Evolutionary conservation across 2,113 vertebrate genomes (phyloP).

Genomic region (Falco punctatus): DNA sequence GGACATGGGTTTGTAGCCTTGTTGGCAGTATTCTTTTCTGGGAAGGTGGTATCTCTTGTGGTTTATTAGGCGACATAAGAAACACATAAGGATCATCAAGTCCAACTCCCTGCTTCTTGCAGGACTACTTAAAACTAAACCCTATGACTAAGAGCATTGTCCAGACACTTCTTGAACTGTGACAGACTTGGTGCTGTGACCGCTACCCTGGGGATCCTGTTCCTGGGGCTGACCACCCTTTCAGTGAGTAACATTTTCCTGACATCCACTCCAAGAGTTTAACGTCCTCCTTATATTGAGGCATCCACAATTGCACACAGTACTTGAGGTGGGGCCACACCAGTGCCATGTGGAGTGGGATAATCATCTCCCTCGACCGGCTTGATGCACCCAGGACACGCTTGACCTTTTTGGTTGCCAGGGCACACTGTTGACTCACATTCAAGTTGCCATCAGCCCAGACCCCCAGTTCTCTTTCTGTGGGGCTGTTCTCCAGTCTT

Average conservation of each 20-base stretch:
- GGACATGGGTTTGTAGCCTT: background rate
- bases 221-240: background rate
- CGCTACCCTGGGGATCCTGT: background rate
- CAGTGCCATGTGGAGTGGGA: background rate
- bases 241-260: too few relatives aligned
- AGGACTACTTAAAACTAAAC: background rate
- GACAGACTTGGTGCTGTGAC: background rate
- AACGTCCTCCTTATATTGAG: background rate
- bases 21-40: background rate
- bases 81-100: background rate
- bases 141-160: too few relatives aligned
- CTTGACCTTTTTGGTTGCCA: background rate
- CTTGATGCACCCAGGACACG: accelerated
- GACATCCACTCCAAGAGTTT: background rate
- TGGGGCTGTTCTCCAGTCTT: background rate
- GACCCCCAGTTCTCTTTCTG: background rate
- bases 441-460: background rate
- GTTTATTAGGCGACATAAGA: background rate
- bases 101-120: background rate
- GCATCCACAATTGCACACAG: background rate
- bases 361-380: accelerated
- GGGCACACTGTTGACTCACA: background rate
- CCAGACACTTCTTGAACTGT: too few relatives aligned
- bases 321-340: accelerated
- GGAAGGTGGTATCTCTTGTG: background rate